A percentile compares a stretch with the other conserved stretches of the same genome.
These are phyloP conservation scores for Eilema depressum DNA, from an alignment of 2,888 invertebrate genomes.

Conservation along the genomic window DNA sequence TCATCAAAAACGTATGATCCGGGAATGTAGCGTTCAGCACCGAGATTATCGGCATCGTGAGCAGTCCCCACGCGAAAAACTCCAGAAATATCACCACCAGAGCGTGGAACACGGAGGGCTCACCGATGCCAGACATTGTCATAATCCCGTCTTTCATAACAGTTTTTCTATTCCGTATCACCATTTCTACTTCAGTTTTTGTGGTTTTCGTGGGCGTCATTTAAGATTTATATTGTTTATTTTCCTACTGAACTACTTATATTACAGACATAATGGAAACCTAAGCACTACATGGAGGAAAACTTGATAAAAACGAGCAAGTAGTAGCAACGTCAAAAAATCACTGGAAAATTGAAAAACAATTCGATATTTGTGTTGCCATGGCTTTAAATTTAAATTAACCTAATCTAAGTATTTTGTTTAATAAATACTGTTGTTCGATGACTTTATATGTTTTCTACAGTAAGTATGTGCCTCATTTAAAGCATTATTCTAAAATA, in stretches of 20 bases:
- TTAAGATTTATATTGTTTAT: slow-evolving; percentile 75
- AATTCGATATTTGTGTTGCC: slow-evolving; percentile 77
- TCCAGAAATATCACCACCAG: slow-evolving; percentile 99
- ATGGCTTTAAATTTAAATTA: background rate
- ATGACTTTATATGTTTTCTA: too few species aligned
- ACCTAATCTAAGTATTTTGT: background rate
- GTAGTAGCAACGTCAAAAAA: slow-evolving; percentile 81
- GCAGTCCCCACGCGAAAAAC: slow-evolving; percentile 99
- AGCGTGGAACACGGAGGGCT: slow-evolving; percentile 99
- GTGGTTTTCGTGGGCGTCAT: slow-evolving; percentile 92
- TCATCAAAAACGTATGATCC: slow-evolving; percentile 99
- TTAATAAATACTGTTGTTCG: background rate
- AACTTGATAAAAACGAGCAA: slow-evolving; percentile 72
- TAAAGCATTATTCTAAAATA: background rate
- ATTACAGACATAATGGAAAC: slow-evolving; percentile 79
- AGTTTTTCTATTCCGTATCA: slow-evolving; percentile 94
- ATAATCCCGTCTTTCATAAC: slow-evolving; percentile 96
- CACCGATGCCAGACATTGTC: slow-evolving; percentile 95
- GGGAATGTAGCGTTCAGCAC: slow-evolving; percentile 99
- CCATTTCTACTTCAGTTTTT: slow-evolving; percentile 95
- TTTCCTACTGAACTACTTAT: slow-evolving; percentile 78
- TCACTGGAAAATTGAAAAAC: slow-evolving; percentile 83
- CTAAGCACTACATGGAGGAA: slow-evolving; percentile 81
- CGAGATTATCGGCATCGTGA: slow-evolving; percentile 98
- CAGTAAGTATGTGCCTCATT: too few species aligned